phyloP scores from a whole-genome alignment of 2,113 vertebrate species.

The Podocnemis expansa region DNA sequence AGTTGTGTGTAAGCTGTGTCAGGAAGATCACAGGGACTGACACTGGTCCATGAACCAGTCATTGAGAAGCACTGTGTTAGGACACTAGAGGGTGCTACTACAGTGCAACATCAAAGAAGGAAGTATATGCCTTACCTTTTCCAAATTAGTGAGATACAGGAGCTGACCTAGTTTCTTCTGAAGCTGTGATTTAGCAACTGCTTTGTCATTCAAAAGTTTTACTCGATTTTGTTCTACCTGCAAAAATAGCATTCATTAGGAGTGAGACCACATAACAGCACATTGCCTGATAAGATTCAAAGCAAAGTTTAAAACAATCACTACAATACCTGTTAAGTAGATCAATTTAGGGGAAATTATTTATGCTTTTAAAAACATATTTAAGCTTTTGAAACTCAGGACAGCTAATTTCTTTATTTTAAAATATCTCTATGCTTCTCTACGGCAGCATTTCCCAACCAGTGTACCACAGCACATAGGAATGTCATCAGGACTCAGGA shows the following conservation, averaged over 20 bases:
- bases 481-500: too few relatives aligned
- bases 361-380: too few relatives aligned
- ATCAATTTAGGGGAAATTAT: not conserved
- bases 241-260: conserved; percentile 12
- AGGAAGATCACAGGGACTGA: too few relatives aligned
- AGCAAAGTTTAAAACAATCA: not conserved
- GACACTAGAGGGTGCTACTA: not conserved
- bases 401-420: not conserved
- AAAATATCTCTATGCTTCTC: not conserved
- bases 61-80: not conserved
- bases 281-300: not conserved
- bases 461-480: too few relatives aligned
- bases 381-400: not conserved
- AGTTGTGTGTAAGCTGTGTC: too few relatives aligned
- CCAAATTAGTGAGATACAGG: conserved; percentile 95
- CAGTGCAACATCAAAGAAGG: not conserved
- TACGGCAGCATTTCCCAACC: too few relatives aligned
- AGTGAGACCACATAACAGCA: not conserved
- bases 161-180: conserved; percentile 98
- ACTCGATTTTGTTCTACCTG: conserved; percentile 96
- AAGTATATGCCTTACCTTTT: conserved; percentile 84
- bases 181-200: conserved; percentile 93
- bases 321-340: not conserved
- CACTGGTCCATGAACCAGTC: too few relatives aligned
- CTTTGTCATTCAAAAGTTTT: conserved; percentile 95